Base-by-base conservation (phyloP, 2,113 vertebrate species). In the Lagopus muta region DNA sequence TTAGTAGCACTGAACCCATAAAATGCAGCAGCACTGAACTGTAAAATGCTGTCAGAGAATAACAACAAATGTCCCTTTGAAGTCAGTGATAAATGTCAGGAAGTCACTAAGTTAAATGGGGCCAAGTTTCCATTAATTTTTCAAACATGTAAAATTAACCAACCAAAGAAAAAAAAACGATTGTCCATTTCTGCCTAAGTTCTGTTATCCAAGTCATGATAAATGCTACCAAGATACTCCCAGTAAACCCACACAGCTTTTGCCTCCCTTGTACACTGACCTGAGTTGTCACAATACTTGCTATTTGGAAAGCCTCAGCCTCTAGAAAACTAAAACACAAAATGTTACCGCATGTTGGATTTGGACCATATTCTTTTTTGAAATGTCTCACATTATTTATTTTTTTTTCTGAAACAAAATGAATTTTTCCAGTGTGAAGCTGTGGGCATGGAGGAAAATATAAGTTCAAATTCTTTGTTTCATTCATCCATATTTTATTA, bases 101-200 rank as follows among this genome's bases (percentile, higher is more conserved):
- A 85, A 60, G 18, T 64, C 2, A 3, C 27, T 42, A 40, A 48
- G 14, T 45, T 89, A 36, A 82, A 47, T n/a, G 38, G 54, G 71
- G 15, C 3, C 22, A 76, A 70, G 20, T 62, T 66, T 82, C 8
- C 16, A 32, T 64, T 61, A 21, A 22, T 85, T 47, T 89, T 42
- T 4, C 32, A 25, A 34, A 50, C 24, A 55, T 67, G 48, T 60
- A 64, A 86, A 85, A 75, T 50, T 17, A 85, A 42, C 3, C 1
- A 48, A 13, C 3, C 0, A 2, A 47, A 4, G 4, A 34, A 66
- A 60, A 61, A 58, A 5, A 17, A 15, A 2, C 11, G 21, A 2
- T 11, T 42, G 21, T 4, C 8, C 8, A 34, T 77, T 76, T 85
- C 22, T 52, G 16, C 7, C 0, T 43, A 43, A 61, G 4, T 64